Evolutionary conservation across 2,797 vertebrate species (phyloP), one percentile per base, ranked within the genome.

Genomic region (Agapornis canus): DNA sequence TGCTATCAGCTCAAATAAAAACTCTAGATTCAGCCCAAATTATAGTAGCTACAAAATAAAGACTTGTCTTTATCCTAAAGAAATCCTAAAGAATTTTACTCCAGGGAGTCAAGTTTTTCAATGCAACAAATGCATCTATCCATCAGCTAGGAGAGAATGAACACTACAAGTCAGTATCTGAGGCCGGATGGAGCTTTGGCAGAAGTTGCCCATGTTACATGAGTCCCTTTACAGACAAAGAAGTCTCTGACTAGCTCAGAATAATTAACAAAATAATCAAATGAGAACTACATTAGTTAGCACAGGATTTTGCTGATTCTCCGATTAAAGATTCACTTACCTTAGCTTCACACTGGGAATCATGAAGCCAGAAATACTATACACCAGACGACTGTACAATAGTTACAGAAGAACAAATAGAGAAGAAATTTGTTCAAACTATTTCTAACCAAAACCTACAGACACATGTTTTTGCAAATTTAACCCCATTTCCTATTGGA

Each of bases 381-480:
- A 68, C 18, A 26, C 13, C 16, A 57, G 13, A 81, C 78, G 29
- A 89, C n/a, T n/a, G 21, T 19, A 16, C 9, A 75, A 65, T 10
- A 73, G 32, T 40, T 56, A 86, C 13, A 54, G 39, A 91, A 45
- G 6, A 70, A 13, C 69, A 56, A 13, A 71, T 9, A 2, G 13
- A 49, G 15, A 77, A 83, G 35, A 86, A 51, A 91, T 40, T n/a
- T n/a, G 7, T 75, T 61, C 39, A 25, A 88, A 78, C 11, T 72
- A 48, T 15, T 78, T 42, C 76, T 49, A 70, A 70, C 8, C 14
- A 89, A 90, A 90, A 83, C 37, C 10, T 71, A 56, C 2, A 47
- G 27, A 9, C 21, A 45, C 1, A 2, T 0, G 0, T 43, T 90
- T 75, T 71, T 49, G 3, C 25, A 86, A 75, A 37, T 61, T 75